These are phyloP conservation scores for Phyllotreta striolata DNA, from an alignment of 2,888 invertebrate species.

Conservation along the genomic window DNA sequence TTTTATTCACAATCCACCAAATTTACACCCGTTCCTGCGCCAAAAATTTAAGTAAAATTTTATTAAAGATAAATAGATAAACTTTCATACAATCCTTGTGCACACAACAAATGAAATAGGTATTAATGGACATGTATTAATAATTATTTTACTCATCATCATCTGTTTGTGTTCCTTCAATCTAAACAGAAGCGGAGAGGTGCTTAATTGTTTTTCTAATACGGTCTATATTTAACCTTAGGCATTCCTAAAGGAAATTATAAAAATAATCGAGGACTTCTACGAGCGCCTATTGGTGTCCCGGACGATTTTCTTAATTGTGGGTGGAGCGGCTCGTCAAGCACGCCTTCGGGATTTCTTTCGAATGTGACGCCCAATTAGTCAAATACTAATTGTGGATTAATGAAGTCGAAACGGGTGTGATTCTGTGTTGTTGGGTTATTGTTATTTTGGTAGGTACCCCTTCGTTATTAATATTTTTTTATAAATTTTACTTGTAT, in stretches of 20 bases:
- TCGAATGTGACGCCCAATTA: constrained; percentile 46
- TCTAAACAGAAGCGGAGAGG: no score
- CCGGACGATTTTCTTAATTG: constrained; percentile 44
- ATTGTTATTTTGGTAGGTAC: constrained; percentile 28
- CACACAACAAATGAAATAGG: no score
- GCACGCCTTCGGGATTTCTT: constrained; percentile 30
- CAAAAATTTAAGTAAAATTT: no score
- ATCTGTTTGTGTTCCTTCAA: no score
- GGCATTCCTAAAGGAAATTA: constrained; percentile 1
- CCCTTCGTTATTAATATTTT: neutral
- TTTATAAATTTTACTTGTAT: neutral
- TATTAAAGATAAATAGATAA: no score
- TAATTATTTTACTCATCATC: no score
- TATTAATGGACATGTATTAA: no score
- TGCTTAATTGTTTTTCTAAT: constrained; percentile 13
- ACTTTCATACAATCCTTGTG: no score
- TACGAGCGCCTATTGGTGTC: constrained; percentile 40
- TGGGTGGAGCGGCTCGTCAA: constrained; percentile 44
- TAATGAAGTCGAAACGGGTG: constrained; percentile 30
- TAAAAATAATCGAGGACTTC: neutral
- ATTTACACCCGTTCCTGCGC: no score
- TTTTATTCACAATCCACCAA: no score
- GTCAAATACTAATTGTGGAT: constrained; percentile 41
- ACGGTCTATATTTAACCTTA: constrained; percentile 19
- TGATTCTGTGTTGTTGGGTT: constrained; percentile 26